Base-by-base conservation (phyloP, 2,113 vertebrate genomes). In the Sinocyclocheilus grahami region DNA sequence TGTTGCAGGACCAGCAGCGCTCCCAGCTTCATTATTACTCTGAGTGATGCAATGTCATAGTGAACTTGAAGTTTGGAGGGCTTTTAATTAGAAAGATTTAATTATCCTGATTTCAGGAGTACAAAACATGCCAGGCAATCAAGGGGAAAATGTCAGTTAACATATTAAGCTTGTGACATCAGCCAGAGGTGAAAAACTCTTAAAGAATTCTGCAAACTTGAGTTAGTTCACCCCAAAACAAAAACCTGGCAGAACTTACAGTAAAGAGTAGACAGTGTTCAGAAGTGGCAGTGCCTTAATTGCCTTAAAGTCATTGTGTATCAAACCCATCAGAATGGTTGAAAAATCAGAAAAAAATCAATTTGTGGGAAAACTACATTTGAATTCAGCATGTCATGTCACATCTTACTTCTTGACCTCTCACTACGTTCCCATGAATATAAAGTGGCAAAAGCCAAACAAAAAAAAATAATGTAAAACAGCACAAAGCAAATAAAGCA, bases 1-100 rank as follows among this genome's bases (percentile, higher is more conserved):
- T 51, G 24, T 33, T 51, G 9, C 60, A 51, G 18, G 39, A 82
- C 12, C 8, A 10, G 80, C 16, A 48, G 42, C 2, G 46, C 42
- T 81, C 58, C 18, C 4, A 69, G 63, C 39, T 16, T 42, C 5
- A 48, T 63, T 65, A 67, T 67, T 62, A 46, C 79, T 42, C 7
- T 39, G 60, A 78, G 42, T 8, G 46, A 78, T 60, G n/a, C 51
- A 42, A 58, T 63, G 60, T 33, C 46, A 83, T 24, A 2, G 74
- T 42, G 24, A 85, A 76, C 10, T 74, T 72, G 82, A 48, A 63
- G 22, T 81, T 67, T 39, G 65, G 53, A 78, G 55, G 42, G 83
- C 42, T 78, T 85, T 89, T 83, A 77, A 87, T 87, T 87, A 87
- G 42, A 33, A 4, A 8, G 65, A 85, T 89, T 85, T 87, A 85